Percentiles rank a stretch among this genome's conserved stretches.
Conservation (phyloP, 2,113 vertebrate species). For the Solenodon paradoxus region DNA sequence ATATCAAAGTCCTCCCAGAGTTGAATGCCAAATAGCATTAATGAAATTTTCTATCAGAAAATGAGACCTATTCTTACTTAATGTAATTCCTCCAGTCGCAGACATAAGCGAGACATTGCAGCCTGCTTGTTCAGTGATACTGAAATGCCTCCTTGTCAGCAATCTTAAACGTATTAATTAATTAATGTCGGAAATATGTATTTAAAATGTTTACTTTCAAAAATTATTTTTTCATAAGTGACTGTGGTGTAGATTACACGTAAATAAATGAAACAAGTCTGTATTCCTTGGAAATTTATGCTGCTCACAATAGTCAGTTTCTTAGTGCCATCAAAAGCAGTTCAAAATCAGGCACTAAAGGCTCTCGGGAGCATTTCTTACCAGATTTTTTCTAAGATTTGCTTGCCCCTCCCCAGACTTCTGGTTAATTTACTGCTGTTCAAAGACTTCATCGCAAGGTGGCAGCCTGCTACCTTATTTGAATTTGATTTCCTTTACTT, state of each 20-base stretch:
- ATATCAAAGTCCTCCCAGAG: background rate
- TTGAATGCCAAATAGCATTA: background rate
- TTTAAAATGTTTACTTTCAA: background rate
- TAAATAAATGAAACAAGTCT: background rate
- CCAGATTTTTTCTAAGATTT: background rate
- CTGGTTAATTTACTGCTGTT: conserved; percentile 3
- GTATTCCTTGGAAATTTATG: background rate
- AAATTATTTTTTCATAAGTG: background rate
- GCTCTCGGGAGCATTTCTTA: background rate
- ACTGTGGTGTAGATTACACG: background rate
- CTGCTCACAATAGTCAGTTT: accelerated
- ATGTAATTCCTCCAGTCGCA: background rate
- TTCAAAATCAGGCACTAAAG: accelerated
- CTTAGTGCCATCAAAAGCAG: background rate
- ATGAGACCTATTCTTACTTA: background rate
- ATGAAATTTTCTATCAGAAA: conserved; percentile 26
- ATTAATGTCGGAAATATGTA: background rate
- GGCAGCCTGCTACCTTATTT: conserved; percentile 42
- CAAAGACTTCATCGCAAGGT: conserved; percentile 22
- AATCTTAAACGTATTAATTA: background rate
- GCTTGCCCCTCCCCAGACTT: background rate
- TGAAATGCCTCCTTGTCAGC: background rate
- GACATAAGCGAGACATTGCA: background rate
- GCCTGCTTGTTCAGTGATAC: accelerated
- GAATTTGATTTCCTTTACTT: background rate